Percentiles rank a stretch among this genome's conserved stretches.
These are phyloP conservation scores for Nematostella vectensis DNA, from an alignment of 92 coral and sea anemone genomes.

Conservation along the genomic window DNA sequence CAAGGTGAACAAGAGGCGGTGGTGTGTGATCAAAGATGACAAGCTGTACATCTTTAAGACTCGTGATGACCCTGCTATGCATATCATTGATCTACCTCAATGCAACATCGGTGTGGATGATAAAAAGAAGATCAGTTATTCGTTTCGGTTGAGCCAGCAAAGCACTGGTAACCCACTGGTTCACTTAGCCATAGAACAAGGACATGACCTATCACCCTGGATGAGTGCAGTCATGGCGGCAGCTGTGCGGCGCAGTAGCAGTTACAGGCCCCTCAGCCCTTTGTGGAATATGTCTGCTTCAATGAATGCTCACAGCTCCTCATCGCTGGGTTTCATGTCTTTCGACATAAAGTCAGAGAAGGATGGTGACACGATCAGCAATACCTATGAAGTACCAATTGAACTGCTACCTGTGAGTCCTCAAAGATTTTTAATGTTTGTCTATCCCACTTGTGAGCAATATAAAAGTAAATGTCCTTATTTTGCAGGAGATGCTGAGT, in stretches of 20 bases:
- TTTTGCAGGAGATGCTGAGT: slow-evolving; percentile 36
- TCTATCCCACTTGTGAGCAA: not conserved
- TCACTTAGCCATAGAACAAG: slow-evolving; percentile 85
- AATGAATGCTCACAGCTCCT: slow-evolving; percentile 21
- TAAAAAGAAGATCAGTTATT: slow-evolving; percentile 78
- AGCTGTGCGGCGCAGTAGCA: slow-evolving; percentile 68
- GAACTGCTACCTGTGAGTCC: slow-evolving; percentile 48
- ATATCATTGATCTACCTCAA: slow-evolving; percentile 67
- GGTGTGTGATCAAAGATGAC: slow-evolving; percentile 87
- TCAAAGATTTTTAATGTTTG: too few species aligned
- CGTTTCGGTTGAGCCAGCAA: slow-evolving; percentile 28
- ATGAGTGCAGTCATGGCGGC: slow-evolving; percentile 99
- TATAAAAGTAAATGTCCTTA: not conserved
- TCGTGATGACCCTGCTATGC: slow-evolving; percentile 77
- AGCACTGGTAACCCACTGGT: slow-evolving; percentile 58
- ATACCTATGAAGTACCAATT: slow-evolving; percentile 57
- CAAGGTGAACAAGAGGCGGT: slow-evolving; percentile 67
- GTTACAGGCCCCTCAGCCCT: slow-evolving; percentile 66
- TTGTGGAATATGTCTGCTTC: slow-evolving; percentile 37
- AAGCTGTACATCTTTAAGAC: slow-evolving; percentile 81
- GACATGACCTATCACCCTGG: slow-evolving; percentile 95
- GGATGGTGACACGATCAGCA: slow-evolving; percentile 24
- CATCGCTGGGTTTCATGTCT: slow-evolving; percentile 25
- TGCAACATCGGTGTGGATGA: slow-evolving; percentile 85
- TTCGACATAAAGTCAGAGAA: slow-evolving; percentile 12